Base-by-base conservation (phyloP, 2,797 vertebrate species). In the Danio tinwini region DNA sequence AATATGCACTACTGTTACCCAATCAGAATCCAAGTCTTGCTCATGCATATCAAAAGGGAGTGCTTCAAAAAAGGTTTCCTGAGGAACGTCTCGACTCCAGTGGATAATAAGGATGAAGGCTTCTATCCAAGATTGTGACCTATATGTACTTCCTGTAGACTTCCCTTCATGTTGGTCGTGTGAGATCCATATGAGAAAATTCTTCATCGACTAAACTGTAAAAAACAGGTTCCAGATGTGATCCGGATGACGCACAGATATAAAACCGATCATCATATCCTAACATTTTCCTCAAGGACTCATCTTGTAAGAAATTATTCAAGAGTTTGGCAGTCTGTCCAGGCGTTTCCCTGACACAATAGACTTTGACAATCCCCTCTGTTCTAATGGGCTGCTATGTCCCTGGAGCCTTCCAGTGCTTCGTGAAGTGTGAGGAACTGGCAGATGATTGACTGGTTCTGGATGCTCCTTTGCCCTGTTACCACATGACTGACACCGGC, bases 371-470 rank as follows among this genome's bases (percentile, higher is more conserved):
- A 78, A 11, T 52, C 65, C 44, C 55, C 17, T 21, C 65, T 6
- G 4, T 21, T 55, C 37, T 50, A 21, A 21, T 50, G 29, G n/a
- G 3, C 13, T 44, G 47, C 37, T 52, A 56, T 62, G 50, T 52
- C 14, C 49, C 3, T 58, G 37, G 50, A 85, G 37, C 62, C 17
- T 61, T 67, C 37, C 76, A 53, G 55, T 69, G 58, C 47, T 44
- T 59, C 44, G n/a, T 37, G 44, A 62, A 73, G 74, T 42, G 10
- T 21, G 49, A 42, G 16, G 21, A 55, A 12, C 13, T 29, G 45
- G 42, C 19, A 59, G 47, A 39, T 69, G 83, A 77, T 49, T 70
- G 58, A 74, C 73, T 62, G 37, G 6, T 73, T 50, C 13, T 58
- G 64, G 44, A 70, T 0, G 50, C 64, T 70, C 7, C 42, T 42